Conservation (phyloP, 2,113 vertebrate genomes). For the Aviceda subcristata region DNA sequence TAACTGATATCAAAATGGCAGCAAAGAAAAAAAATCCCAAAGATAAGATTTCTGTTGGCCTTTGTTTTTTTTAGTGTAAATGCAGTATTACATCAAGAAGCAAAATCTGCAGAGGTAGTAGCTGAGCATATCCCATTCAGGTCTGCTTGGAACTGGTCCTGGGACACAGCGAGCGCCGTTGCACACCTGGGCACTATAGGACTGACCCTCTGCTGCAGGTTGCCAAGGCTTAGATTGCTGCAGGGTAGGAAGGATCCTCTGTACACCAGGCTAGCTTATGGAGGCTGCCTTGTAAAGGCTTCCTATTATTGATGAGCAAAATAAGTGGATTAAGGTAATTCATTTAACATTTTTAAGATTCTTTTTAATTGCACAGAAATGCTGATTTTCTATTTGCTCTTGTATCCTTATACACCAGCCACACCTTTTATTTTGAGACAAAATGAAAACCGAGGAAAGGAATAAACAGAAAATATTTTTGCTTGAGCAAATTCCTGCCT, state of each 20-base stretch:
- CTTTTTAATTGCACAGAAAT: not conserved
- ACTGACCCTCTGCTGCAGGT: not conserved
- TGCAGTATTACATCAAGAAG: not conserved
- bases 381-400: not conserved
- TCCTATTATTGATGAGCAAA: not conserved
- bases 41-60: not conserved
- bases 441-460: not conserved
- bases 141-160: not conserved
- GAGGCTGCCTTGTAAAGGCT: not conserved
- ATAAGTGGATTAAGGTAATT: not conserved
- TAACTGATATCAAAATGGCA: not conserved
- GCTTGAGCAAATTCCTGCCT: not conserved
- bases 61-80: not conserved
- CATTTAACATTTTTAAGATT: not conserved
- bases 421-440: not conserved
- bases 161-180: not conserved
- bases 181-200: accelerated
- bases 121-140: not conserved
- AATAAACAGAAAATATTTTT: not conserved
- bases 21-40: not conserved
- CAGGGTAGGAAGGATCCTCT: not conserved
- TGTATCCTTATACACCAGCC: not conserved
- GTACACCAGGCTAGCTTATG: not conserved
- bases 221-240: not conserved
- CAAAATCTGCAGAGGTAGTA: not conserved